These are phyloP conservation scores for Orchesellides sinensis DNA, from an alignment of 2,888 invertebrate species.

Conservation along the genomic window DNA sequence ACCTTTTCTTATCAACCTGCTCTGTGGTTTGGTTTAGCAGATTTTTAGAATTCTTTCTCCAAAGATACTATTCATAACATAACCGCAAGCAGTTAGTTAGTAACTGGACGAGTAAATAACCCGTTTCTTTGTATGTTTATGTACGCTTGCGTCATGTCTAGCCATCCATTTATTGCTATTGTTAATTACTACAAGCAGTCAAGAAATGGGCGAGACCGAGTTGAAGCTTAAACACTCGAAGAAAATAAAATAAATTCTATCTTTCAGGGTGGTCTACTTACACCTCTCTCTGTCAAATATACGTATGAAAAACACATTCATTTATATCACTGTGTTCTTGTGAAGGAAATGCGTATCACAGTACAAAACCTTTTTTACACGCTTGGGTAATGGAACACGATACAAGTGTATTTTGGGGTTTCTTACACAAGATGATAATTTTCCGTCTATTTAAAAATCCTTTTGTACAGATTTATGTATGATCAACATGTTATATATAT, in stretches of 20 bases:
- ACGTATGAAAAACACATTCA: background rate
- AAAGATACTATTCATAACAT: too few relatives aligned
- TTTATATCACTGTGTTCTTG: background rate
- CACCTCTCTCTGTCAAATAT: constrained; percentile 36
- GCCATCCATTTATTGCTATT: constrained; percentile 28
- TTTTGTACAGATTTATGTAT: too few relatives aligned
- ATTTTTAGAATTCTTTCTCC: background rate
- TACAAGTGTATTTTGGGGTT: background rate
- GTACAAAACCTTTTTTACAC: background rate
- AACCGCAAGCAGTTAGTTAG: background rate
- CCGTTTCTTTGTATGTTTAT: constrained; percentile 20
- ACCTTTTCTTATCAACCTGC: too few relatives aligned
- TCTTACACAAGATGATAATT: too few relatives aligned
- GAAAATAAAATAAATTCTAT: constrained; percentile 61
- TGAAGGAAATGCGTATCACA: background rate
- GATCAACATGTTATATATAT: too few relatives aligned
- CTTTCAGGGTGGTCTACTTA: constrained; percentile 70
- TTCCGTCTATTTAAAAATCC: too few relatives aligned
- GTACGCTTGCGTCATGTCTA: background rate
- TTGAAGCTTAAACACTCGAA: constrained; percentile 14
- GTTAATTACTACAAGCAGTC: constrained; percentile 66
- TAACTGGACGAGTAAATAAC: background rate
- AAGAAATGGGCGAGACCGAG: constrained; percentile 63
- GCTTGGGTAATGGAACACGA: too few relatives aligned
- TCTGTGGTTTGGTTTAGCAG: too few relatives aligned